Conservation (phyloP, 2,797 vertebrate species). For the Sebastes vulpes region DNA sequence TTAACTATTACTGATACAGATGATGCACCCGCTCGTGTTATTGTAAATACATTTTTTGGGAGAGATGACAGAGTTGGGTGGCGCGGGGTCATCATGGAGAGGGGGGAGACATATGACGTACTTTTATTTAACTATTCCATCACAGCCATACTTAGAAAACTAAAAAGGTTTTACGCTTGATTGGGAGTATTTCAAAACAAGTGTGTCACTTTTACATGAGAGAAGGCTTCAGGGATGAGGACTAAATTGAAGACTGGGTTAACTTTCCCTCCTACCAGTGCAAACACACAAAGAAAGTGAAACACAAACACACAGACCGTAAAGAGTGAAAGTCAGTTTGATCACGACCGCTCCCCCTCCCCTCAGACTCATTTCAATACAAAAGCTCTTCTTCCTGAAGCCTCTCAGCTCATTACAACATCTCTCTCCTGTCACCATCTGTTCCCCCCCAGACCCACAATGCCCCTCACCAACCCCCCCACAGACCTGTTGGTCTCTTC, state of each 20-base stretch:
- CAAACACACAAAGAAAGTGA: not conserved
- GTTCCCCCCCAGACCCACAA: slow-evolving; percentile 33
- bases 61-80: not conserved
- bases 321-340: slow-evolving; percentile 32
- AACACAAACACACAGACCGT: not conserved
- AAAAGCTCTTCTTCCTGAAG: slow-evolving; percentile 46
- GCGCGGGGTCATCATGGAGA: too few relatives aligned
- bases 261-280: not conserved
- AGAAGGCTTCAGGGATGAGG: not conserved
- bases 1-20: too few relatives aligned
- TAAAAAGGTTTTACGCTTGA: not conserved
- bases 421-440: slow-evolving; percentile 62
- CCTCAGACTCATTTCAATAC: slow-evolving; percentile 45
- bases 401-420: slow-evolving; percentile 32
- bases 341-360: not conserved
- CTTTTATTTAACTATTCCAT: rapidly evolving
- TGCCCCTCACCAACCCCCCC: not conserved
- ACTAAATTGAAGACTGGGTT: not conserved
- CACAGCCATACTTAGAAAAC: too few relatives aligned
- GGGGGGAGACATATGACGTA: rapidly evolving
- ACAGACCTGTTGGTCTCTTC: slow-evolving; percentile 47
- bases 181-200: not conserved
- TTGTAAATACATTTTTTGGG: too few relatives aligned
- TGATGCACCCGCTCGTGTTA: too few relatives aligned
- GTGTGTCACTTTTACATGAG: not conserved